Percentiles rank a stretch among this genome's conserved stretches.
These are phyloP conservation scores for Leptopilina boulardi DNA, from an alignment of 1,140 invertebrate genomes.

Conservation along the genomic window DNA sequence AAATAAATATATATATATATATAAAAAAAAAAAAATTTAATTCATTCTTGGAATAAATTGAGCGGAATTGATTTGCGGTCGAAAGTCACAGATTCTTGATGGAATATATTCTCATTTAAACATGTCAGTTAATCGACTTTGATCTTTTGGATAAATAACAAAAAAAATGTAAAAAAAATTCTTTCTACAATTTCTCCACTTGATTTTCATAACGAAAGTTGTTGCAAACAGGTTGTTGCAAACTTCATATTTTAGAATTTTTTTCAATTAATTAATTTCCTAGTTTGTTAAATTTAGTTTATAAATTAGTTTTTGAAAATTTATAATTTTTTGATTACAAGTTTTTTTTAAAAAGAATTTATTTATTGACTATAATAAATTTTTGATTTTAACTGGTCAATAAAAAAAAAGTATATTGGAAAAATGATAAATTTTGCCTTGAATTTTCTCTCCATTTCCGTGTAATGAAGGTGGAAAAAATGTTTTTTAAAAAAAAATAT, in stretches of 20 bases:
- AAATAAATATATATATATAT: background rate
- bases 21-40: too few relatives aligned
- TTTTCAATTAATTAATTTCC: background rate
- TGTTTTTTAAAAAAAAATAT: constrained; percentile 3
- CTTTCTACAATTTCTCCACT: background rate
- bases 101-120: background rate
- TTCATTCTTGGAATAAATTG: background rate
- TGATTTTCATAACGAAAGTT: background rate
- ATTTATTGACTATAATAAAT: too few relatives aligned
- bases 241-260: background rate
- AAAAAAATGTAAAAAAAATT: background rate
- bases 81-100: background rate
- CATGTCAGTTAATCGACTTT: background rate
- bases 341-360: too few relatives aligned
- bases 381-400: too few relatives aligned
- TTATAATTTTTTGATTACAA: too few relatives aligned
- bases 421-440: background rate
- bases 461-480: background rate
- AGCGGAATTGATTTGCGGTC: constrained; percentile 39
- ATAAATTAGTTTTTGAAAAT: too few relatives aligned
- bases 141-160: background rate
- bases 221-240: constrained; percentile 3
- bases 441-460: constrained; percentile 30
- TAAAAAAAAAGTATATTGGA: too few relatives aligned
- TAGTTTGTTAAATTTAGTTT: too few relatives aligned